These are phyloP conservation scores for Littorina saxatilis DNA, from an alignment of 1,140 invertebrate genomes.

Conservation along the genomic window DNA sequence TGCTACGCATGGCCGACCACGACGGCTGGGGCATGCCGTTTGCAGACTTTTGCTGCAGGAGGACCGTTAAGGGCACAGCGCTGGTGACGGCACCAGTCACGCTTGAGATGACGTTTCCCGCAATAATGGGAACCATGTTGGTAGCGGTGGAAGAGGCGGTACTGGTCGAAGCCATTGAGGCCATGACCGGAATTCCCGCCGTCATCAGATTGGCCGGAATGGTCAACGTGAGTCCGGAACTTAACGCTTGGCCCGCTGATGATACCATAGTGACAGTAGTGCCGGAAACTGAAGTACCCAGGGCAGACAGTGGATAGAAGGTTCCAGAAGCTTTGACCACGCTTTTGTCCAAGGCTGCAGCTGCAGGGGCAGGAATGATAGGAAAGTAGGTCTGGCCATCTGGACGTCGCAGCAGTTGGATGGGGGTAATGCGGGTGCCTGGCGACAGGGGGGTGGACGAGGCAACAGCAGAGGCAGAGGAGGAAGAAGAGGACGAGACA, in stretches of 20 bases:
- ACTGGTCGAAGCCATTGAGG: constrained; percentile 26
- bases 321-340: constrained; percentile 95
- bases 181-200: constrained; percentile 35
- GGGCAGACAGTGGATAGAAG: constrained; percentile 89
- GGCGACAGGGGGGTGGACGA: constrained; percentile 22
- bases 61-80: constrained; percentile 62
- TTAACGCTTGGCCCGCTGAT: constrained; percentile 6
- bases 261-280: constrained; percentile 12
- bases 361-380: constrained; percentile 46
- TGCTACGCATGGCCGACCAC: constrained; percentile 59
- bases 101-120: constrained; percentile 34
- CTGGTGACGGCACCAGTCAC: constrained; percentile 43
- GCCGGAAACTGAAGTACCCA: constrained; percentile 5
- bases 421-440: constrained; percentile 20
- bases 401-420: constrained; percentile 25
- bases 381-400: constrained; percentile 43
- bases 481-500: neutral
- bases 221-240: constrained; percentile 38
- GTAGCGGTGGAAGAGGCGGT: constrained; percentile 4
- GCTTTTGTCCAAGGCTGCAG: constrained; percentile 45
- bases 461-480: constrained; percentile 1
- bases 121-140: constrained; percentile 29
- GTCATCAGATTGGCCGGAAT: constrained; percentile 37
- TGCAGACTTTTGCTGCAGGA: constrained; percentile 67
- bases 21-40: constrained; percentile 48